Percentiles rank a stretch among this genome's conserved stretches.
Conservation (phyloP, 2,888 invertebrate species). For the Oxytorus armatus region DNA sequence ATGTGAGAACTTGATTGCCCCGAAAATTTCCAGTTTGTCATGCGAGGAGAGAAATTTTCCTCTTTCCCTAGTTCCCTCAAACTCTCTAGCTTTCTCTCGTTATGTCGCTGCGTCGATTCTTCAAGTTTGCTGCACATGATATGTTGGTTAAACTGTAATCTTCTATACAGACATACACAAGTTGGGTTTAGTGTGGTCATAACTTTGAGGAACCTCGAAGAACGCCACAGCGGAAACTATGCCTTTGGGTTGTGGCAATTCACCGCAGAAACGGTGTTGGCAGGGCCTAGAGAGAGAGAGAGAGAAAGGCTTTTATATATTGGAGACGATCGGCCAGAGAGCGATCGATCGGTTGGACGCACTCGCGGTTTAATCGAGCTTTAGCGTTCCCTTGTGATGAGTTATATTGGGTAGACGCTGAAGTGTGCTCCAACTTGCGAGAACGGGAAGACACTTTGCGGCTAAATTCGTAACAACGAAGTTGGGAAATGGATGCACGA, state of each 20-base stretch:
- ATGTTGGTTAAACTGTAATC: slow-evolving; percentile 17
- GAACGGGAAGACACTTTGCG: slow-evolving; percentile 34
- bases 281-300: background rate
- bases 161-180: slow-evolving; percentile 22
- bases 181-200: slow-evolving; percentile 20
- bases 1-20: slow-evolving; percentile 31
- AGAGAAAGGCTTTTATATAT: background rate
- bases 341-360: slow-evolving; percentile 41
- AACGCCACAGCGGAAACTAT: slow-evolving; percentile 33
- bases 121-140: slow-evolving; percentile 44
- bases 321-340: background rate
- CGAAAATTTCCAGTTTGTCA: slow-evolving; percentile 12
- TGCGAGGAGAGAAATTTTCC: background rate
- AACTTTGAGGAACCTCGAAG: slow-evolving; percentile 43
- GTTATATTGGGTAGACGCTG: slow-evolving; percentile 1
- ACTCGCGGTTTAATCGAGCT: slow-evolving; percentile 28
- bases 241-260: slow-evolving; percentile 28
- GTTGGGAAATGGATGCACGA: slow-evolving; percentile 50
- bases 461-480: slow-evolving; percentile 33
- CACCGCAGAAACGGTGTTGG: slow-evolving; percentile 26
- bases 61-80: background rate
- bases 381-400: slow-evolving; percentile 28
- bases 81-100: background rate
- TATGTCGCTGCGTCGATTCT: slow-evolving; percentile 14
- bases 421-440: slow-evolving; percentile 13